Conservation (phyloP, 1,140 invertebrate species). For the Papilio helenus region DNA sequence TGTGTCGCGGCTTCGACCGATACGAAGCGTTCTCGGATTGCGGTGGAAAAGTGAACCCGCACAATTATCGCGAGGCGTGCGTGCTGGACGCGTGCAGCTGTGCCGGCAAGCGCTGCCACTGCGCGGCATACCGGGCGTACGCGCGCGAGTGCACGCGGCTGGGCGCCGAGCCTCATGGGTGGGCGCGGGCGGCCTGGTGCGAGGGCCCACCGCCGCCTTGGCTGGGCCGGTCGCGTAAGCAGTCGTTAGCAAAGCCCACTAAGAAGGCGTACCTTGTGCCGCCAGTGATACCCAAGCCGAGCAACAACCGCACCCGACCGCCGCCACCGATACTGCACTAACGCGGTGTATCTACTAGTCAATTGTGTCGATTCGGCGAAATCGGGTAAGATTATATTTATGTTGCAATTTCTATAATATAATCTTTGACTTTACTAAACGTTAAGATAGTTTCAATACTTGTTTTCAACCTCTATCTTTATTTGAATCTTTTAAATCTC, state of each 20-base stretch:
- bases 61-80: conserved; percentile 93
- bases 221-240: conserved; percentile 58
- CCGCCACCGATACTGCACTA: conserved; percentile 72
- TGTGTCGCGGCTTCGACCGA: conserved; percentile 82
- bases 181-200: conserved; percentile 86
- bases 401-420: conserved; percentile 9
- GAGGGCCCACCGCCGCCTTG: conserved; percentile 64
- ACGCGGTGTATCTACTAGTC: conserved; percentile 71
- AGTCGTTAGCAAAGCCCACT: conserved; percentile 46
- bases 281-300: conserved; percentile 60
- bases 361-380: conserved; percentile 68
- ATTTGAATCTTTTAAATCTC: neutral
- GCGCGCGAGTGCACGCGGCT: conserved; percentile 91
- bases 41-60: conserved; percentile 88
- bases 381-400: conserved; percentile 59
- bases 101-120: conserved; percentile 90
- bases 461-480: too few relatives aligned
- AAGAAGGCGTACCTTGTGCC: conserved; percentile 55
- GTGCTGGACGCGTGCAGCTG: conserved; percentile 96
- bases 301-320: conserved; percentile 62
- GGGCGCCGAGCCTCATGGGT: conserved; percentile 87
- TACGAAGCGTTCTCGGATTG: conserved; percentile 87
- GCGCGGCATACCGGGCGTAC: conserved; percentile 94
- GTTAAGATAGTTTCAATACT: too few relatives aligned
- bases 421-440: too few relatives aligned